Percentiles rank a stretch among this genome's conserved stretches.
These are phyloP conservation scores for Corbicula japonica DNA, from an alignment of 2,888 invertebrate genomes.

Conservation along the genomic window DNA sequence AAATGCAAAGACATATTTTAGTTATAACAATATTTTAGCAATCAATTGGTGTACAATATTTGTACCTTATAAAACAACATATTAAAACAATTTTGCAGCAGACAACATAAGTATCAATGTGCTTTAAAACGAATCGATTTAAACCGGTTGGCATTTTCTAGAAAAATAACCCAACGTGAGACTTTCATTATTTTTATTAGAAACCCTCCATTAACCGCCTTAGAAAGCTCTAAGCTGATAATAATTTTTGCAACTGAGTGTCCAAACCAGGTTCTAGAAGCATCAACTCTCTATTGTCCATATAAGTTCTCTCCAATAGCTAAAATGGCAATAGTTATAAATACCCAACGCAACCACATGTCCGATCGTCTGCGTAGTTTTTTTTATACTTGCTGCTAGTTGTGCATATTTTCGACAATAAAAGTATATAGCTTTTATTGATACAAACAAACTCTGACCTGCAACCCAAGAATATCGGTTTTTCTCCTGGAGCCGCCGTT, in stretches of 20 bases:
- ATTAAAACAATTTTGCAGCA: too few relatives aligned
- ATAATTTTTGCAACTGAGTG: too few relatives aligned
- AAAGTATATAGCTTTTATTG: background rate
- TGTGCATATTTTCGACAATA: too few relatives aligned
- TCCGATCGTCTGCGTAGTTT: background rate
- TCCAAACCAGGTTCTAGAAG: too few relatives aligned
- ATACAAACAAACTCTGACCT: conserved; percentile 86
- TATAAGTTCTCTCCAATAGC: background rate
- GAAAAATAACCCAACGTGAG: too few relatives aligned
- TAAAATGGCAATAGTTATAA: background rate
- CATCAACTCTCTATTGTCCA: background rate
- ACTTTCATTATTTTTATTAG: too few relatives aligned
- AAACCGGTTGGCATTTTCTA: too few relatives aligned
- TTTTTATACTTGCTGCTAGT: background rate
- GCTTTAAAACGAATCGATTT: too few relatives aligned
- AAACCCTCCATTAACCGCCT: too few relatives aligned
- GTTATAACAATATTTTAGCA: conserved; percentile 1
- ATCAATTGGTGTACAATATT: too few relatives aligned
- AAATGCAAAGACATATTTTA: background rate
- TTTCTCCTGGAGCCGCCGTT: conserved; percentile 98
- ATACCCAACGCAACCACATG: background rate
- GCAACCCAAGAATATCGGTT: conserved; percentile 97
- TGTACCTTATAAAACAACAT: too few relatives aligned
- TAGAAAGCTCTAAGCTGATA: too few relatives aligned
- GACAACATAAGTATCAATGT: background rate